Evolutionary conservation across 2,113 vertebrate genomes (phyloP).

Genomic region (Zosterops pallidus): DNA sequence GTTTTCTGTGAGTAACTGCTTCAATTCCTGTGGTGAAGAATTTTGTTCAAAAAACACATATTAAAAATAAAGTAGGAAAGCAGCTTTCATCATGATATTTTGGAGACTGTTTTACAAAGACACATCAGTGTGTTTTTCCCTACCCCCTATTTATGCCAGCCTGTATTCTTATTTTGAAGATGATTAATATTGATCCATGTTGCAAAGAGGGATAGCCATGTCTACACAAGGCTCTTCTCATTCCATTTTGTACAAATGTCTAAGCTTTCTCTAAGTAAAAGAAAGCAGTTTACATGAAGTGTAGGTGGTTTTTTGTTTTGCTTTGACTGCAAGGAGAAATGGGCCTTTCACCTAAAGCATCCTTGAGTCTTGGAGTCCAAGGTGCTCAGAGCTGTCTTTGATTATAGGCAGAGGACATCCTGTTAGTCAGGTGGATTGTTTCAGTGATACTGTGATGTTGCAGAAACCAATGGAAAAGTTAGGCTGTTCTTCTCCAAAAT

Average conservation of each 20-base stretch:
- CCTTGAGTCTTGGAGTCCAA: not conserved
- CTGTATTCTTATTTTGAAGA: not conserved
- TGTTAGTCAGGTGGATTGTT: not conserved
- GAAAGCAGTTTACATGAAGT: not conserved
- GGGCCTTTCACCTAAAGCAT: not conserved
- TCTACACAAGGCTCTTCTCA: not conserved
- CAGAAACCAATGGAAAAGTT: not conserved
- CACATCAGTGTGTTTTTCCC: fast-evolving
- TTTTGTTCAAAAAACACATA: not conserved
- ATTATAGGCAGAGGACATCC: not conserved
- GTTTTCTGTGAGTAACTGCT: not conserved
- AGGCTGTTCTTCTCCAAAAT: not conserved
- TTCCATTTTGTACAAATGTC: not conserved
- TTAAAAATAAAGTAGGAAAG: not conserved
- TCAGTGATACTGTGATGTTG: not conserved
- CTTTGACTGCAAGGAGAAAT: not conserved
- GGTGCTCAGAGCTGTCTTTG: not conserved
- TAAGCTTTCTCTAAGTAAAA: not conserved
- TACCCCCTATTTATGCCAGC: not conserved
- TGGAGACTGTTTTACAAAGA: not conserved
- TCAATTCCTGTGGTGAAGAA: not conserved
- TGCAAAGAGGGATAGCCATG: not conserved
- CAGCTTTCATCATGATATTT: not conserved
- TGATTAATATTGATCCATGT: not conserved
- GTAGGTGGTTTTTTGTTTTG: not conserved